Base-by-base conservation (phyloP, 2,888 invertebrate genomes). In the Dryomyza anilis region DNA sequence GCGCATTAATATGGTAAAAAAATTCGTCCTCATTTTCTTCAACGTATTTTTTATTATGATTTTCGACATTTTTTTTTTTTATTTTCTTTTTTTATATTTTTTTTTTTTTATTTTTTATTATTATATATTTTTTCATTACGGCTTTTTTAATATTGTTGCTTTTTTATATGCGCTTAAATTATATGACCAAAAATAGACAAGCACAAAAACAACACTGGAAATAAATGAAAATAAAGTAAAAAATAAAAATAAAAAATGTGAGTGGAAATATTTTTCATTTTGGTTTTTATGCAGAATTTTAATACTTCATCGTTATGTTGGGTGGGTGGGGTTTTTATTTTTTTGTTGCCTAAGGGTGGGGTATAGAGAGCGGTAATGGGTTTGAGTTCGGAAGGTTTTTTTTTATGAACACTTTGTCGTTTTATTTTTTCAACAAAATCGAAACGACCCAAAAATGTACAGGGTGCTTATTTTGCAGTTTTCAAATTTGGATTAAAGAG, bases 11-110 rank as follows among this genome's bases (percentile, higher is more conserved):
- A n/a, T n/a, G n/a, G n/a, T 43, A 33, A 56, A 69, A 66, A 67
- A 65, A 67, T 69, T 70, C 67, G 69, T 70, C 66, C 68, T 70
- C 70, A 67, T 69, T 70, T 69, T 61, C 67, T 63, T 57, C 61
- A 66, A 67, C 66, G 61, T 59, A 39, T 67, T 65, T 60, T 66
- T 62, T 43, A 56, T 64, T 59, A 33, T 62, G 62, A 53, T 66
- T 67, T 60, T 63, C 55, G 50, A 50, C 61, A 59, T 64, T 68
- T 63, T 55, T 64, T 29, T 61, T 12, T 59, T 29, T 46, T 30
- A 12, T 63, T 57, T 43, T 52, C 6, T 59, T 4, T 21, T 25
- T 25, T 56, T 21, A 60, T 48, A 46, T 27, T 48, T 57, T 57
- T 39, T 46, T 36, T 57, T 67, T 62, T 58, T 39, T 48, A 25